A percentile compares a stretch with the other conserved stretches of the same genome.
phyloP scores from a whole-genome alignment of 2,797 vertebrate genomes.

The Lacerta bilineata region DNA sequence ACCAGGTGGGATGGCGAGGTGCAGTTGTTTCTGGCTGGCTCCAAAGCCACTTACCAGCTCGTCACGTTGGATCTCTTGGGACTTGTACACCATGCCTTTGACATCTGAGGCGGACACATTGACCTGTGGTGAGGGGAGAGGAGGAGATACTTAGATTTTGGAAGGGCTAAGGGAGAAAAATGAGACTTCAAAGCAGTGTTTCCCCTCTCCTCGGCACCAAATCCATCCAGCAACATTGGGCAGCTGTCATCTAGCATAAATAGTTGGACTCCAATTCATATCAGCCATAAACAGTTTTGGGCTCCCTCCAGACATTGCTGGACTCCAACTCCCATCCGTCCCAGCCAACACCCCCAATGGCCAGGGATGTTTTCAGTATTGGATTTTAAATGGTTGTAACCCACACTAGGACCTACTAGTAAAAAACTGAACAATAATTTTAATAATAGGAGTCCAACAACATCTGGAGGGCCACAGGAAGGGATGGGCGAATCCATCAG shows the following conservation, averaged over 20 bases:
- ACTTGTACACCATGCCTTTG: conserved; percentile 88
- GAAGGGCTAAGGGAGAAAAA: neutral
- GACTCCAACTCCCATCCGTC: too few species aligned
- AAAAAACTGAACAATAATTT: too few species aligned
- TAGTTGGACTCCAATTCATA: too few species aligned
- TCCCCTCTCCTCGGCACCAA: neutral
- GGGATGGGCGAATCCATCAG: too few species aligned
- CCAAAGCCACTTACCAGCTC: conserved; percentile 84
- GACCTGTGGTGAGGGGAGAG: conserved; percentile 75
- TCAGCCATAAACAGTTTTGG: too few species aligned
- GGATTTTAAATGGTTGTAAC: too few species aligned
- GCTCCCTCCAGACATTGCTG: too few species aligned
- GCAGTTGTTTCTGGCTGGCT: conserved; percentile 31
- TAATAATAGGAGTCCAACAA: too few species aligned
- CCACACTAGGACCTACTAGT: too few species aligned
- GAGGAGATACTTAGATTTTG: neutral
- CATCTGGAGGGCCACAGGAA: neutral
- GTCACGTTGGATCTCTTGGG: conserved; percentile 90
- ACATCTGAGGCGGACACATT: conserved; percentile 86
- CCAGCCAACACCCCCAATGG: too few species aligned
- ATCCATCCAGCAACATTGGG: neutral
- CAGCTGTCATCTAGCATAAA: neutral
- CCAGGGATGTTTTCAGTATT: too few species aligned
- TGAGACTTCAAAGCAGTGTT: neutral
- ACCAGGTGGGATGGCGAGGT: conserved; percentile 14